Evolutionary conservation across 2,113 vertebrate genomes (phyloP), one percentile per base, ranked within the genome.

Genomic region (Tonatia bakeri): DNA sequence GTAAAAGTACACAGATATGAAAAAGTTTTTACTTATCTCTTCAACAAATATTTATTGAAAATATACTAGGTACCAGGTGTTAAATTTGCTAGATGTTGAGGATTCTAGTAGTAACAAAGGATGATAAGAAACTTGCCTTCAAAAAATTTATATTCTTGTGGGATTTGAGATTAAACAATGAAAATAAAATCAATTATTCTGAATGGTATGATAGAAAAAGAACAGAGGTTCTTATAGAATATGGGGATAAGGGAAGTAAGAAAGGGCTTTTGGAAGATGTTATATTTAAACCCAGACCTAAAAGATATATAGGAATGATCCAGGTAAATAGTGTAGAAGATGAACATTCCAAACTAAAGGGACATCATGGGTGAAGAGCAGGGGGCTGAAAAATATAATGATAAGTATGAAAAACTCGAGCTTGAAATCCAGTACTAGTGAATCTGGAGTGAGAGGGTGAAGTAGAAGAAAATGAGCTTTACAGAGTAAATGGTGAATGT

Each of bases 161-260:
- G 2, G 5, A 0, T 36, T 31, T 40, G 36, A 70, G 36, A 73
- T 59, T 85, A 84, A 90, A 85, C 45, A 87, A 67, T 81, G 40
- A 56, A 72, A 91, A 84, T 92, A 5, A 93, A 93, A 87, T 73
- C 7, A 94, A 80, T 24, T n/a, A 70, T 88, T 81, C 33, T 95
- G 38, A 52, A 38, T 85, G 85, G 28, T 52, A 64, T 83, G 28
- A 56, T 77, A 90, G 3, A 80, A 59, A 94, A 86, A 19, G n/a
- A 70, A 61, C 20, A 94, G 36, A 70, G 19, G 5, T 14, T 79
- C 13, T 36, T 70, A 83, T 4, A 43, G 14, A 33, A 20, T 52
- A 59, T 81, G 17, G 15, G 5, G 12, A 36, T 54, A 80, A 45
- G 16, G 19, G 26, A 43, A 1, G 1, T 64, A 70, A 81, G 31